These are phyloP conservation scores for Sitobion miscanthi DNA, from an alignment of 1,140 invertebrate genomes.

Conservation along the genomic window DNA sequence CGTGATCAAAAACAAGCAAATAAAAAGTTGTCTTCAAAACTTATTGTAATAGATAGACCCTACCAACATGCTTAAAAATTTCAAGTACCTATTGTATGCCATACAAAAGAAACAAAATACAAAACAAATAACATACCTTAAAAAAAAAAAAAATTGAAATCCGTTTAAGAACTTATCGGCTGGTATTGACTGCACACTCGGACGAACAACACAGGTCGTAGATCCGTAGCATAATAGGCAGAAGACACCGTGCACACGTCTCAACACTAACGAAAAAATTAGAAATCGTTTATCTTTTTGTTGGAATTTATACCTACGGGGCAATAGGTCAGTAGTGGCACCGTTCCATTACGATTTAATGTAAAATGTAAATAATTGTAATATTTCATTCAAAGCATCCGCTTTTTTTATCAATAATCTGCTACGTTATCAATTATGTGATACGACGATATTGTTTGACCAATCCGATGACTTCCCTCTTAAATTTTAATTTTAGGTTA, in stretches of 20 bases:
- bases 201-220: not conserved
- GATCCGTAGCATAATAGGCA: not conserved
- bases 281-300: slow-evolving; percentile 37
- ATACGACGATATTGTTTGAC: not conserved
- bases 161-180: not conserved
- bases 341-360: not conserved
- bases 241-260: not conserved
- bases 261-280: not conserved
- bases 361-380: not conserved
- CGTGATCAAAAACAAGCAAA: too few species aligned
- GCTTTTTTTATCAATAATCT: not conserved
- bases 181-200: not conserved
- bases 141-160: not conserved
- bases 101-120: not conserved
- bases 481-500: not conserved
- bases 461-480: not conserved
- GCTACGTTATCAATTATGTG: not conserved
- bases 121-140: not conserved
- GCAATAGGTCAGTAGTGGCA: slow-evolving; percentile 13
- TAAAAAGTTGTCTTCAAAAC: not conserved
- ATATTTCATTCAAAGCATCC: not conserved
- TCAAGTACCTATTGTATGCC: not conserved
- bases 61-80: not conserved
- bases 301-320: slow-evolving; percentile 11
- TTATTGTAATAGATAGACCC: not conserved